Conservation (phyloP, 1,140 invertebrate species). For the Radopholus similis region DNA sequence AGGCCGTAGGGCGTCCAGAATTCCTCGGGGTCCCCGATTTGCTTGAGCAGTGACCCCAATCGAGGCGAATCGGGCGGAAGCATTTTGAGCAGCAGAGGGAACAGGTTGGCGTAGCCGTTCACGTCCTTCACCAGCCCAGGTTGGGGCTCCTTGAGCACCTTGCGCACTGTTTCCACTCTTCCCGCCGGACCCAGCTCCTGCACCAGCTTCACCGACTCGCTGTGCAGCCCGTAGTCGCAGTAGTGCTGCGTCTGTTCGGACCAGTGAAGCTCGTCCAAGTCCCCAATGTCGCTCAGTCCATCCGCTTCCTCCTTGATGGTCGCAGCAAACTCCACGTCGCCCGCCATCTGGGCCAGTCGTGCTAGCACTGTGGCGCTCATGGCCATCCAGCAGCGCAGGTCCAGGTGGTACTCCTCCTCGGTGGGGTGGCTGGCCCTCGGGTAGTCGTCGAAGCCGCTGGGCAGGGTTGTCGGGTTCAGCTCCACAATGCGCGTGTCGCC, state of each 20-base stretch:
- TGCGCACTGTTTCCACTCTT: constrained; percentile 6
- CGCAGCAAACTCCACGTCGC: constrained; percentile 24
- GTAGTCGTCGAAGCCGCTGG: constrained; percentile 94
- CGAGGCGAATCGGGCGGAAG: constrained; percentile 77
- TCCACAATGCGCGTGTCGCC: constrained; percentile 73
- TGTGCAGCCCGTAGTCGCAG: constrained; percentile 44
- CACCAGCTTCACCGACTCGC: constrained; percentile 6
- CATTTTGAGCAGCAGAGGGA: constrained; percentile 73
- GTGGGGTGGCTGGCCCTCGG: constrained; percentile 92
- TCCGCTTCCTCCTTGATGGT: constrained; percentile 19
- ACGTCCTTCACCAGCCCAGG: constrained; percentile 63
- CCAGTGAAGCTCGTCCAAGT: constrained; percentile 49
- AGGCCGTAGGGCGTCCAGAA: constrained; percentile 90
- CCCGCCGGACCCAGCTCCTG: background rate
- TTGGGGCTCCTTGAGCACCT: constrained; percentile 29
- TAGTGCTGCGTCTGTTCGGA: constrained; percentile 30
- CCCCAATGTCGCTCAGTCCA: constrained; percentile 37
- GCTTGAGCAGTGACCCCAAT: constrained; percentile 74
- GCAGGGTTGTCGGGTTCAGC: constrained; percentile 87
- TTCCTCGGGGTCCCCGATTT: constrained; percentile 71
- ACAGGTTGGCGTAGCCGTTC: constrained; percentile 91
- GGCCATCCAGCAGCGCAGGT: constrained; percentile 93
- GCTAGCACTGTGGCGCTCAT: constrained; percentile 77
- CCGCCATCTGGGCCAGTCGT: constrained; percentile 68
- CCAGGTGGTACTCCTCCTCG: constrained; percentile 81